phyloP scores from a whole-genome alignment of 2,888 invertebrate genomes.

The Polia nebulosa region DNA sequence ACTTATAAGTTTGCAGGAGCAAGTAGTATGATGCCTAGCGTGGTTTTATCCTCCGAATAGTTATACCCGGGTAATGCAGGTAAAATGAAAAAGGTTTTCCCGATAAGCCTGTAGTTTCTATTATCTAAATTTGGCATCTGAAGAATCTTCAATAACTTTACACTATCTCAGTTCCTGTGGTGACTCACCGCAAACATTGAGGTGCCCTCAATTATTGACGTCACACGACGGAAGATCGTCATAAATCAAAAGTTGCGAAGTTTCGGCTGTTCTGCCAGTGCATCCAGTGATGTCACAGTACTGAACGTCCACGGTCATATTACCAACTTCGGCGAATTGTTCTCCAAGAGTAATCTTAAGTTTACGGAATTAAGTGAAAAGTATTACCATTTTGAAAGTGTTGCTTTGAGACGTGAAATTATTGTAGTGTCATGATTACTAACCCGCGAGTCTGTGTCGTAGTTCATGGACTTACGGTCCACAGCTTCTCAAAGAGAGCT shows the following conservation, averaged over 20 bases:
- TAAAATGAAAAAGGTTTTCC: too few relatives aligned
- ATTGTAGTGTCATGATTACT: constrained; percentile 33
- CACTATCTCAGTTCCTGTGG: not conserved
- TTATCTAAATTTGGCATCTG: not conserved
- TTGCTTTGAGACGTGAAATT: constrained; percentile 26
- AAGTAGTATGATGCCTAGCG: too few relatives aligned
- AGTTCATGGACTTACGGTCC: not conserved
- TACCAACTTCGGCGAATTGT: constrained; percentile 36
- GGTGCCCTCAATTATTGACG: constrained; percentile 46
- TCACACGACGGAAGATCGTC: constrained; percentile 25
- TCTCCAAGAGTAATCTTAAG: constrained; percentile 33
- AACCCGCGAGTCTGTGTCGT: not conserved
- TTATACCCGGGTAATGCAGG: too few relatives aligned
- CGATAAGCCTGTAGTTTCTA: not conserved
- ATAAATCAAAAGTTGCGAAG: constrained; percentile 65
- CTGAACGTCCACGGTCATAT: constrained; percentile 23
- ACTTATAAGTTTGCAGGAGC: too few relatives aligned
- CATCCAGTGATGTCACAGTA: constrained; percentile 53
- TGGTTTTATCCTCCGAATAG: too few relatives aligned
- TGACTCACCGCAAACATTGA: constrained; percentile 24
- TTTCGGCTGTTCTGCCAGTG: constrained; percentile 45
- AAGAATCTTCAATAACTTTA: constrained; percentile 8
- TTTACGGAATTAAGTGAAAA: constrained; percentile 38
- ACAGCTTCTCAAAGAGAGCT: not conserved
- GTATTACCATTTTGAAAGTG: constrained; percentile 4